A percentile compares a stretch with the other conserved stretches of the same genome.
Conservation (phyloP, 1,140 invertebrate genomes). For the Glossosoma conforme region DNA sequence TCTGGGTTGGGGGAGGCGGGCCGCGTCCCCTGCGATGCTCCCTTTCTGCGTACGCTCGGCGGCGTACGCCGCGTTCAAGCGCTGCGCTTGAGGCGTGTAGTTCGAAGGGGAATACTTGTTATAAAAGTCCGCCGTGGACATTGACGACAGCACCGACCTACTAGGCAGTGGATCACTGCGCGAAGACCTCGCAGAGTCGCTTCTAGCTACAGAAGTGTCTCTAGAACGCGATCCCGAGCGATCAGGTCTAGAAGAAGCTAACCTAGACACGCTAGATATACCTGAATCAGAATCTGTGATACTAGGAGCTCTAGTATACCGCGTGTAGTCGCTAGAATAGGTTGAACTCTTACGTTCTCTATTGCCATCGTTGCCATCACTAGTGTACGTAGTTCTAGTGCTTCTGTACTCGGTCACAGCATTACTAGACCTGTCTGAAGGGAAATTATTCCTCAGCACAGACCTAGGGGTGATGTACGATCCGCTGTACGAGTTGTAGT, state of each 20-base stretch:
- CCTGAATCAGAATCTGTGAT: conserved; percentile 46
- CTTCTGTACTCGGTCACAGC: conserved; percentile 39
- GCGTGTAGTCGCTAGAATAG: conserved; percentile 38
- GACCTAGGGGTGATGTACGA: conserved; percentile 43
- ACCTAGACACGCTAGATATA: conserved; percentile 35
- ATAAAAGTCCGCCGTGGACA: conserved; percentile 54
- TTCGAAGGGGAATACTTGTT: conserved; percentile 59
- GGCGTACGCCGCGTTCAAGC: conserved; percentile 50
- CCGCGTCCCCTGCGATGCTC: conserved; percentile 42
- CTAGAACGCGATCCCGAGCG: conserved; percentile 36
- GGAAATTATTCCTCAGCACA: conserved; percentile 38
- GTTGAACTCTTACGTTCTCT: conserved; percentile 43
- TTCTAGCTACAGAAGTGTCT: conserved; percentile 32
- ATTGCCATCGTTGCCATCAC: conserved; percentile 42
- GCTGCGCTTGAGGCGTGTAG: conserved; percentile 55
- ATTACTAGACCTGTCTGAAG: conserved; percentile 47
- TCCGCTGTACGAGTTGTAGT: conserved; percentile 42
- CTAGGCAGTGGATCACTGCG: conserved; percentile 34
- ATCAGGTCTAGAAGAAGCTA: conserved; percentile 33
- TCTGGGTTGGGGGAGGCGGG: conserved; percentile 38
- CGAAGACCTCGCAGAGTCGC: conserved; percentile 40
- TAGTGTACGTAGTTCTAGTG: conserved; percentile 2
- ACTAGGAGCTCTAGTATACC: conserved; percentile 41
- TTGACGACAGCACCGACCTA: conserved; percentile 35
- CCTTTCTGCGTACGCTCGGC: conserved; percentile 48